phyloP scores from a whole-genome alignment of 2,888 invertebrate genomes.

The Bellardia pandia region DNA sequence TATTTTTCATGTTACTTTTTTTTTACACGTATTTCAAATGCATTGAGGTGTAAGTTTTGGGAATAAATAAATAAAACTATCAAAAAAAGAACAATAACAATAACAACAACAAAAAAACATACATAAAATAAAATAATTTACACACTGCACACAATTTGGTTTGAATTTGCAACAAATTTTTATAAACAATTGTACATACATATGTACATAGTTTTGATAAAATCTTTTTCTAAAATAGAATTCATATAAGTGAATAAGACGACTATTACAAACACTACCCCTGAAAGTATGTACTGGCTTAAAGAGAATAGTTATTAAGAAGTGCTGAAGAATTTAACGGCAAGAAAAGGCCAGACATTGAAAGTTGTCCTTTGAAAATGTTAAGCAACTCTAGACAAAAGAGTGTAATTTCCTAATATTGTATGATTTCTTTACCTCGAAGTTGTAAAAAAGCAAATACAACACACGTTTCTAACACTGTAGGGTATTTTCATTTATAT shows the following conservation, averaged over 20 bases:
- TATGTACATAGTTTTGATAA: not conserved
- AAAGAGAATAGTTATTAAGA: no score
- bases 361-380: no score
- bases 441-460: no score
- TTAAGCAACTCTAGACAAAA: no score
- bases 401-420: no score
- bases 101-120: not conserved
- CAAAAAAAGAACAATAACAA: not conserved
- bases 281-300: not conserved
- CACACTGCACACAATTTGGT: not conserved
- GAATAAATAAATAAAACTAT: conserved; percentile 37
- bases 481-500: not conserved
- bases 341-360: no score
- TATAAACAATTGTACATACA: not conserved
- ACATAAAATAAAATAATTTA: not conserved
- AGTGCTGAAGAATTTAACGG: no score
- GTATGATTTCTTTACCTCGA: no score
- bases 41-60: conserved; percentile 62
- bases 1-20: conserved; percentile 18
- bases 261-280: not conserved
- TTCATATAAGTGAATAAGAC: not conserved
- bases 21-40: conserved; percentile 40
- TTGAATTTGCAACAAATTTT: not conserved
- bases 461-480: no score
- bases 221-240: not conserved